Conservation (phyloP, 2,888 invertebrate species). For the Prenolepis imparis region DNA sequence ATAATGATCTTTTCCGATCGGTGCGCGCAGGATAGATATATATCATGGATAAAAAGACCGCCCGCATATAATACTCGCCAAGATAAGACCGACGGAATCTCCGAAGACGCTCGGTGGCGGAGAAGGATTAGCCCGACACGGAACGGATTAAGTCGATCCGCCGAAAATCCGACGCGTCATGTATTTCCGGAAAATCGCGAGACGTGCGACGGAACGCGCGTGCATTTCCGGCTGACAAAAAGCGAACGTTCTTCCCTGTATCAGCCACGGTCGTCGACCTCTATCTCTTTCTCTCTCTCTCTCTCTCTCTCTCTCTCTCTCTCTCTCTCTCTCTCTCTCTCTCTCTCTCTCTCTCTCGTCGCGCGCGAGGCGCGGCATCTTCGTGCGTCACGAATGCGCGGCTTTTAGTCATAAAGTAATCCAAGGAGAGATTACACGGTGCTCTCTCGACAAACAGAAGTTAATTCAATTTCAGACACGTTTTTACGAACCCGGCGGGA, state of each 20-base stretch:
- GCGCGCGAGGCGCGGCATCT: slow-evolving; percentile 56
- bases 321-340: too few relatives aligned
- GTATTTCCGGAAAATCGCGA: slow-evolving; percentile 31
- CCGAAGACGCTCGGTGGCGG: not conserved
- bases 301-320: not conserved
- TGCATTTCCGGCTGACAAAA: slow-evolving; percentile 34
- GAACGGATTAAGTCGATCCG: slow-evolving; percentile 30
- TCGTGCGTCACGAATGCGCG: slow-evolving; percentile 55
- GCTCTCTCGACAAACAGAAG: slow-evolving; percentile 56
- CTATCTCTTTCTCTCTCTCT: not conserved
- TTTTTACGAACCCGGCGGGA: slow-evolving; percentile 39
- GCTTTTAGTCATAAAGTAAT: slow-evolving; percentile 57
- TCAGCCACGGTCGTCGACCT: slow-evolving; percentile 39
- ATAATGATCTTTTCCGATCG: slow-evolving; percentile 12
- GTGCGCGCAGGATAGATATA: not conserved
- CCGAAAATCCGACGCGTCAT: slow-evolving; percentile 13
- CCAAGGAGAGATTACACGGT: slow-evolving; percentile 47
- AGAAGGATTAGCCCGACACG: not conserved
- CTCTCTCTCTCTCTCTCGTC: slow-evolving; percentile 29
- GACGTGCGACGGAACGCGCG: not conserved
- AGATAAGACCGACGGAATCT: not conserved
- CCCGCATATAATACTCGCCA: not conserved
- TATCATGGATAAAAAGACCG: not conserved
- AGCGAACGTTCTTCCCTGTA: slow-evolving; percentile 21
- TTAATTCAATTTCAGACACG: slow-evolving; percentile 56